These are phyloP conservation scores for Gerris lacustris DNA, from an alignment of 2,888 invertebrate genomes.

Conservation along the genomic window DNA sequence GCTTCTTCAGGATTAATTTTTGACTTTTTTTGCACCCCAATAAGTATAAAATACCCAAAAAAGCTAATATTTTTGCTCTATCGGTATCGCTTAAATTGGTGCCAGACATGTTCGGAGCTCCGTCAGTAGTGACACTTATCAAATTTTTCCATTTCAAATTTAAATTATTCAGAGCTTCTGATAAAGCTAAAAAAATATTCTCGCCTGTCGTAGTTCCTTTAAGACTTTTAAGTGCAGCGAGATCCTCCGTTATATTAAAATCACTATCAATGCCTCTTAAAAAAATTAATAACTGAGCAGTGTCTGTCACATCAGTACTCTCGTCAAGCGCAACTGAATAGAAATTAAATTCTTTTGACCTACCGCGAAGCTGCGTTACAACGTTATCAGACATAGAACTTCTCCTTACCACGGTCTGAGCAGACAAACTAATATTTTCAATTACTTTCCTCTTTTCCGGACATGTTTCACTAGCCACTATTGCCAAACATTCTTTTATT, in stretches of 20 bases:
- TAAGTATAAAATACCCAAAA: too few species aligned
- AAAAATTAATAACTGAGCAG: conserved; percentile 22
- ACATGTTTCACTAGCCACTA: conserved; percentile 13
- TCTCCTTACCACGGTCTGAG: too few species aligned
- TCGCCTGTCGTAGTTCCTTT: conserved; percentile 12
- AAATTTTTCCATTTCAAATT: neutral
- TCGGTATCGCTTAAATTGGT: neutral
- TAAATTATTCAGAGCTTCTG: neutral
- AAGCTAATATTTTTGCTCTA: too few species aligned
- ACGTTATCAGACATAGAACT: too few species aligned
- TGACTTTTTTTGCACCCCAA: too few species aligned
- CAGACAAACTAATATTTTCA: too few species aligned
- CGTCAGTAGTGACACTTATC: neutral
- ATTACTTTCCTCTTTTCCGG: conserved; percentile 16
- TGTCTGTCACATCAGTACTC: conserved; percentile 20
- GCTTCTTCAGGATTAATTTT: too few species aligned
- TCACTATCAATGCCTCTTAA: conserved; percentile 23
- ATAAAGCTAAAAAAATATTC: conserved; percentile 4
- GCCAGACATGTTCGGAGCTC: neutral
- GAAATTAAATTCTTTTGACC: conserved; percentile 9
- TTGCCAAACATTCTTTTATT: conserved; percentile 15
- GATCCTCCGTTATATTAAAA: conserved; percentile 20
- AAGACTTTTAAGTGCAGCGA: conserved; percentile 7
- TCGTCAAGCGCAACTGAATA: conserved; percentile 18
- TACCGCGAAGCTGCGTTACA: conserved; percentile 11